Percentiles rank a stretch among this genome's conserved stretches.
These are phyloP conservation scores for Rhipidura dahli DNA, from an alignment of 2,113 vertebrate species.

Conservation along the genomic window DNA sequence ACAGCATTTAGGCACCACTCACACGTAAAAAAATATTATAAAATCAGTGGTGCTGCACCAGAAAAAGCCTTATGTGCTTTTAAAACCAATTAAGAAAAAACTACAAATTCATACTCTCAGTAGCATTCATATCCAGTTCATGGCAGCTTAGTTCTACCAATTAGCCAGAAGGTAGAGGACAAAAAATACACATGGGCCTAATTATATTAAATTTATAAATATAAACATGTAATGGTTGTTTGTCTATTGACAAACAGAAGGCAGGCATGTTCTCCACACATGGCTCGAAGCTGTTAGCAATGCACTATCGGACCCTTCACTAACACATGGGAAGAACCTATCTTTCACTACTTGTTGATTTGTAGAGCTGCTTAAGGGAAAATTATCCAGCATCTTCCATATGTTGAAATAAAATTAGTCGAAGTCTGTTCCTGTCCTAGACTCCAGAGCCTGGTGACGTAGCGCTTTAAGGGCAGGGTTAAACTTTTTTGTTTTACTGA, in stretches of 20 bases:
- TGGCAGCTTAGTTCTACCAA: background rate
- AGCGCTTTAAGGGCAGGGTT: background rate
- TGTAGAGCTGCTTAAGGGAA: background rate
- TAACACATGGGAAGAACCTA: background rate
- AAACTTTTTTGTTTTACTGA: background rate
- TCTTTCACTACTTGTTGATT: background rate
- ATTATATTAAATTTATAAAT: background rate
- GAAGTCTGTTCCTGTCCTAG: background rate
- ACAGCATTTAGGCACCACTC: background rate
- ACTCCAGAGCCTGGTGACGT: background rate
- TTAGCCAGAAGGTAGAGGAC: background rate
- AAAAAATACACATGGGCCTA: background rate
- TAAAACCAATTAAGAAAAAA: background rate
- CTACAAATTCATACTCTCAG: background rate
- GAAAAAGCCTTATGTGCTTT: background rate
- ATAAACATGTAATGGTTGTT: background rate
- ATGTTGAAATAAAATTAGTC: background rate
- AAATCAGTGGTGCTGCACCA: background rate
- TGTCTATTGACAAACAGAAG: background rate
- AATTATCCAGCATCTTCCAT: background rate
- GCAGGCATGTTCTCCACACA: background rate
- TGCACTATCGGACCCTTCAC: background rate
- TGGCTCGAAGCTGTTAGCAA: background rate
- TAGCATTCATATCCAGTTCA: background rate
- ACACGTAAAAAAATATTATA: background rate